A percentile compares a stretch with the other conserved stretches of the same genome.
These are phyloP conservation scores for Octodon degus DNA, from an alignment of 2,113 vertebrate species.

Conservation along the genomic window DNA sequence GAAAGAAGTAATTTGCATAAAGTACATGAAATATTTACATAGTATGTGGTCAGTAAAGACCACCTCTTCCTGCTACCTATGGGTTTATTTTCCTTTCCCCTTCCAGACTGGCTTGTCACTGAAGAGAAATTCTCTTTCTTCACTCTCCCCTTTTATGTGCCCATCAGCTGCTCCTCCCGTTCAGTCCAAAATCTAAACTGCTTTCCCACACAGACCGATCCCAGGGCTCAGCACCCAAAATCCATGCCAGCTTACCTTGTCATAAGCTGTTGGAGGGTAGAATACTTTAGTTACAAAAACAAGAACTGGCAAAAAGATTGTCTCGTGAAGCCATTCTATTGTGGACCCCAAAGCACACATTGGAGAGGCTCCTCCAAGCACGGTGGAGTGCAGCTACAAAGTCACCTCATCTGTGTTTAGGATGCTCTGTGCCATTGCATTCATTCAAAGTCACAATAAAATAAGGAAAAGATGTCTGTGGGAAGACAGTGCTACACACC, in stretches of 20 bases:
- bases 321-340: slow-evolving; percentile 17
- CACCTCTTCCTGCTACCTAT: neutral
- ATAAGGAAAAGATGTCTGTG: neutral
- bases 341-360: neutral
- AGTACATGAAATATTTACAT: neutral
- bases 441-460: slow-evolving; percentile 34
- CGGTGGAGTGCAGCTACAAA: slow-evolving; percentile 36
- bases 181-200: neutral
- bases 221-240: neutral
- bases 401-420: slow-evolving; percentile 50
- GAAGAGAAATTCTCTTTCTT: neutral
- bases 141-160: neutral
- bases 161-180: neutral
- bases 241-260: neutral
- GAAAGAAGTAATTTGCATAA: neutral
- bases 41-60: neutral
- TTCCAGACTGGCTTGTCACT: neutral
- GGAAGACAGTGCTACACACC: neutral
- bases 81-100: neutral
- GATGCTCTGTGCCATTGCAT: slow-evolving; percentile 8
- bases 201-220: slow-evolving; percentile 11
- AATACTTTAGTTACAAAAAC: slow-evolving; percentile 40
- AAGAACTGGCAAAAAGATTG: neutral
- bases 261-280: neutral
- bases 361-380: neutral